Evolutionary conservation across 2,797 vertebrate genomes (phyloP).

Genomic region (Heteromormyrus szaboi): DNA sequence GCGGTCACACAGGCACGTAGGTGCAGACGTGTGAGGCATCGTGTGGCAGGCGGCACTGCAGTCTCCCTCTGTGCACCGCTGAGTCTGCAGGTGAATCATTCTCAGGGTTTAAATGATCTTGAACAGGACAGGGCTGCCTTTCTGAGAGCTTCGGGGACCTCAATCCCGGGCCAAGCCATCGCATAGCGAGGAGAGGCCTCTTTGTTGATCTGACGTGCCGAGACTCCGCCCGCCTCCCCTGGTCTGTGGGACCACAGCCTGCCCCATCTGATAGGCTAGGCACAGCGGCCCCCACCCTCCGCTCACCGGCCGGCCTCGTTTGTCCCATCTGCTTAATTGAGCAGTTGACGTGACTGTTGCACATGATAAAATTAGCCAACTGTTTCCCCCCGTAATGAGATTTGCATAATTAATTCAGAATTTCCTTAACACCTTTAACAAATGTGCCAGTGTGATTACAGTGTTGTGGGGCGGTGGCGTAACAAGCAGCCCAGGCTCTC

Average conservation of each 20-base stretch:
- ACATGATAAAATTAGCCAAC: slow-evolving; percentile 59
- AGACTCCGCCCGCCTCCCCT: neutral
- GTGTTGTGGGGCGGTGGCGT: neutral
- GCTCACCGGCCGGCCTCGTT: slow-evolving; percentile 45
- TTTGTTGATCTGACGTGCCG: neutral
- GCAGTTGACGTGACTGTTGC: slow-evolving; percentile 67
- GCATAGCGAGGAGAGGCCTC: neutral
- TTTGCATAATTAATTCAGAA: slow-evolving; percentile 50
- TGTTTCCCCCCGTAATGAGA: slow-evolving; percentile 49
- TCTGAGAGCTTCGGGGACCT: neutral
- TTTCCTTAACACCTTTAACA: slow-evolving; percentile 41
- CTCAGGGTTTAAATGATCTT: neutral
- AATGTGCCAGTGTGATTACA: slow-evolving; percentile 30
- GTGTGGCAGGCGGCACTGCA: neutral
- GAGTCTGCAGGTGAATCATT: neutral
- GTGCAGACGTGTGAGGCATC: neutral
- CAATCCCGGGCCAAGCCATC: neutral
- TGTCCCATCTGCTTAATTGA: slow-evolving; percentile 67
- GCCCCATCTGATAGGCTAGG: neutral
- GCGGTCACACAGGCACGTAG: neutral
- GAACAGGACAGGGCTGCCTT: neutral
- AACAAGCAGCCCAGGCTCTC: slow-evolving; percentile 8
- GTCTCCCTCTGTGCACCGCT: neutral
- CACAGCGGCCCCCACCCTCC: neutral
- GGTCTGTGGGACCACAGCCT: neutral